Evolutionary conservation across 2,113 vertebrate genomes (phyloP).

Genomic region (Corydoras sp.): DNA sequence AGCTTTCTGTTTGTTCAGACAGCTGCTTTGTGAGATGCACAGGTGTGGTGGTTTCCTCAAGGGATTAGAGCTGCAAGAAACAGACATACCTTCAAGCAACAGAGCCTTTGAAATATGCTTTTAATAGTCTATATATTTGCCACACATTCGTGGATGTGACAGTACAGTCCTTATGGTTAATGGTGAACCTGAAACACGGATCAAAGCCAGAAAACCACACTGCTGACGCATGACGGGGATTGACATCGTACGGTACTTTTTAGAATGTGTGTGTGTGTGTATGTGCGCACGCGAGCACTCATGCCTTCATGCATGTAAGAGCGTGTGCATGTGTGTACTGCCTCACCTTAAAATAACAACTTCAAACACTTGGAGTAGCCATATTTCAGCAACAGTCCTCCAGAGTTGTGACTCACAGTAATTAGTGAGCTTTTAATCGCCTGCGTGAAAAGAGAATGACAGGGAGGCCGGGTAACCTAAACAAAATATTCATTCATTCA

Average conservation of each 20-base stretch:
- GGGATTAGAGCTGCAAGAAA: background rate
- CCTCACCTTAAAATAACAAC: slow-evolving; percentile 7
- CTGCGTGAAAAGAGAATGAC: background rate
- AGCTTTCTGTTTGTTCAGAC: background rate
- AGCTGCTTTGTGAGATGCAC: slow-evolving; percentile 4
- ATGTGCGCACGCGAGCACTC: slow-evolving; percentile 8
- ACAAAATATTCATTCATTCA: too few relatives aligned
- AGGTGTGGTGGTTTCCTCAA: slow-evolving; percentile 9
- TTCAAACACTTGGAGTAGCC: background rate
- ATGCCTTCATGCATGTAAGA: slow-evolving; percentile 32
- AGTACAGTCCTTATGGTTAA: slow-evolving; percentile 39
- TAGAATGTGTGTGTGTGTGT: slow-evolving; percentile 34
- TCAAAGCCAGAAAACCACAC: slow-evolving; percentile 47
- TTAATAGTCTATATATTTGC: slow-evolving; percentile 3
- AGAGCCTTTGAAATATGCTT: slow-evolving; percentile 1
- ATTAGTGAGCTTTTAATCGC: background rate
- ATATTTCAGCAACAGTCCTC: background rate
- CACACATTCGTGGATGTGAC: slow-evolving; percentile 13
- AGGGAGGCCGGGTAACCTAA: too few relatives aligned
- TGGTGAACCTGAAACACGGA: slow-evolving; percentile 47
- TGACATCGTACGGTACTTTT: slow-evolving; percentile 47
- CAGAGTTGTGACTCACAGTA: background rate
- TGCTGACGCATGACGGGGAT: slow-evolving; percentile 38
- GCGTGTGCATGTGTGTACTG: slow-evolving; percentile 33
- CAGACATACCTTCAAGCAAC: background rate